These are phyloP conservation scores for Psilopogon haemacephalus DNA, from an alignment of 2,113 vertebrate species.

Conservation along the genomic window DNA sequence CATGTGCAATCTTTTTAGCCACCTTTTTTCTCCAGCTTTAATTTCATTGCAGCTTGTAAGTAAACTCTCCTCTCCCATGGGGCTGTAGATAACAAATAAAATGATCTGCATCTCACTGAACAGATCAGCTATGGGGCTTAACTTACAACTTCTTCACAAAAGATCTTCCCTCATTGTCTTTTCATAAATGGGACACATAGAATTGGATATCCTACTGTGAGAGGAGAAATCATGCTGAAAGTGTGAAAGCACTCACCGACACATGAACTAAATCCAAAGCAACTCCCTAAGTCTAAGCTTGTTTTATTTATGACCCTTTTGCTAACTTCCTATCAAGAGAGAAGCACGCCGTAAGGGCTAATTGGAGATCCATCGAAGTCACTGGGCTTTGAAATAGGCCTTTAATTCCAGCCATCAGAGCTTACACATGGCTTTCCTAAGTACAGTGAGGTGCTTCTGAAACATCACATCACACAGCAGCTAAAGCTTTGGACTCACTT, in stretches of 20 bases:
- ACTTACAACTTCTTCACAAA: neutral
- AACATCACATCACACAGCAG: neutral
- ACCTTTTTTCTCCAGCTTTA: neutral
- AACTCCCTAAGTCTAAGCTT: neutral
- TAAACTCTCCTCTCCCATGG: neutral
- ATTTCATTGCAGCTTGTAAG: neutral
- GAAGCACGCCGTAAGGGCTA: neutral
- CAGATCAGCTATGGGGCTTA: accelerated
- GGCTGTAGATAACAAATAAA: neutral
- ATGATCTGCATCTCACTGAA: neutral
- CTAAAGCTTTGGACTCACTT: neutral
- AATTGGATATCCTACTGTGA: neutral
- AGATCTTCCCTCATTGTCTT: accelerated
- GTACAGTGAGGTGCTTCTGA: neutral
- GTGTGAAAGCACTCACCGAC: neutral
- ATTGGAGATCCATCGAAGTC: neutral
- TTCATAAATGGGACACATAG: accelerated
- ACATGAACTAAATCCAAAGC: neutral
- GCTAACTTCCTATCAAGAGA: neutral
- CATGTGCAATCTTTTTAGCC: neutral
- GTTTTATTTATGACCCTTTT: neutral
- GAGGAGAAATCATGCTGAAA: neutral
- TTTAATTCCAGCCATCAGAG: neutral
- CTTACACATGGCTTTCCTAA: neutral
- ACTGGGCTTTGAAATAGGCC: neutral